A percentile compares a stretch with the other conserved stretches of the same genome.
Evolutionary conservation across 2,797 vertebrate genomes (phyloP).

Genomic region (Coreius guichenoti): DNA sequence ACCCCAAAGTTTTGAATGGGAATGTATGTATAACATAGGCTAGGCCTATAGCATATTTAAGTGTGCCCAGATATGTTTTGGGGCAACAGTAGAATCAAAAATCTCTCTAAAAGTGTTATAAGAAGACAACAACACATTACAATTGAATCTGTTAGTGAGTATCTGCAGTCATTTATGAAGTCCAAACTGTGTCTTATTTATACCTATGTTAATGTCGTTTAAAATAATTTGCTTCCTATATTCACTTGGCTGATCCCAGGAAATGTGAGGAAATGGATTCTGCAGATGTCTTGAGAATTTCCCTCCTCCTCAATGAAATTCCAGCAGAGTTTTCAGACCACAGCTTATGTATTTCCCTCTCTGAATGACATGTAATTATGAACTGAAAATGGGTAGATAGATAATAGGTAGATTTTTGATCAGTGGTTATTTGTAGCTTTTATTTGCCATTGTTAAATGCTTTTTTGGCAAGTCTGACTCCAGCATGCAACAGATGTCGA

Average conservation of each 20-base stretch:
- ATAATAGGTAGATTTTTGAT: background rate
- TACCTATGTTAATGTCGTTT: constrained; percentile 65
- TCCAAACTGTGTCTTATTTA: background rate
- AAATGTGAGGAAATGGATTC: constrained; percentile 72
- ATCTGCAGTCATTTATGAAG: constrained; percentile 3
- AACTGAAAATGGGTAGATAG: background rate
- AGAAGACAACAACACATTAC: background rate
- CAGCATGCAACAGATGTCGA: background rate
- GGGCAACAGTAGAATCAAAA: background rate
- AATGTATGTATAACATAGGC: background rate
- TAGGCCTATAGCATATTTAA: background rate
- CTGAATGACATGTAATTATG: background rate
- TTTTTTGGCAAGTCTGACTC: background rate
- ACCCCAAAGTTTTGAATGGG: too few relatives aligned
- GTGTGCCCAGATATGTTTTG: background rate
- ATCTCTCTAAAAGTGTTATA: background rate
- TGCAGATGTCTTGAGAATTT: constrained; percentile 67
- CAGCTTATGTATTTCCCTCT: background rate
- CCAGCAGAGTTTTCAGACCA: constrained; percentile 20
- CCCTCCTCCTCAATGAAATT: constrained; percentile 9
- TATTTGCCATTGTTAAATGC: background rate
- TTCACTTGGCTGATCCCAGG: constrained; percentile 58
- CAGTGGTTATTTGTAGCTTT: background rate
- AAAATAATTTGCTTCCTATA: constrained; percentile 40
- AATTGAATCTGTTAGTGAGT: background rate